Percentiles rank a stretch among this genome's conserved stretches.
These are phyloP conservation scores for Notarius lentiginosus DNA, from an alignment of 2,113 vertebrate species.

Conservation along the genomic window DNA sequence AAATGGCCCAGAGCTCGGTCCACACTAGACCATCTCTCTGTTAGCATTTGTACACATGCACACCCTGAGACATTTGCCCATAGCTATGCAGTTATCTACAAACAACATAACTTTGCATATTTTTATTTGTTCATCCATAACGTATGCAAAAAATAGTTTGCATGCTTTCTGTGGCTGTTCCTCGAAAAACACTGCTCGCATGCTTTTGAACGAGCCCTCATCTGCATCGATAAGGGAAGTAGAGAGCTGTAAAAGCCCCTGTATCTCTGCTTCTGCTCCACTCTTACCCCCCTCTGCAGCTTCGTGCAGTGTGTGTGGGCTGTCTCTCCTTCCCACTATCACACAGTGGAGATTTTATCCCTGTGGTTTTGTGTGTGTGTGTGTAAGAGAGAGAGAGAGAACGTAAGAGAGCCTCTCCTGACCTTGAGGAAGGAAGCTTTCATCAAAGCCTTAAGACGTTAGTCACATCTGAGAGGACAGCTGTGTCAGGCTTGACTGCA, in stretches of 20 bases:
- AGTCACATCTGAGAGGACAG: constrained; percentile 46
- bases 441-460: constrained; percentile 62
- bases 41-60: constrained; percentile 32
- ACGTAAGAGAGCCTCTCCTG: constrained; percentile 33
- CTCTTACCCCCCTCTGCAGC: constrained; percentile 33
- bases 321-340: constrained; percentile 12
- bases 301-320: constrained; percentile 29
- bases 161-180: neutral
- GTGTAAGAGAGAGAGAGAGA: neutral
- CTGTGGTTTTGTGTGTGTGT: neutral
- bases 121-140: neutral
- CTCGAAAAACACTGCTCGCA: neutral
- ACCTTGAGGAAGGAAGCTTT: constrained; percentile 68
- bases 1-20: constrained; percentile 70
- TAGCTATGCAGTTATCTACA: neutral
- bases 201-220: neutral
- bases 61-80: neutral
- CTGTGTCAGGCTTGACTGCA: constrained; percentile 33
- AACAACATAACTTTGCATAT: neutral
- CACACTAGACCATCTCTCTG: constrained; percentile 65
- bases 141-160: constrained; percentile 14
- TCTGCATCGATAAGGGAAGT: constrained; percentile 12
- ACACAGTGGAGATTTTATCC: constrained; percentile 41
- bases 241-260: neutral
- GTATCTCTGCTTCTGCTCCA: constrained; percentile 13